These are phyloP conservation scores for Cyclargus thomasi DNA, from an alignment of 1,140 invertebrate species.

Conservation along the genomic window DNA sequence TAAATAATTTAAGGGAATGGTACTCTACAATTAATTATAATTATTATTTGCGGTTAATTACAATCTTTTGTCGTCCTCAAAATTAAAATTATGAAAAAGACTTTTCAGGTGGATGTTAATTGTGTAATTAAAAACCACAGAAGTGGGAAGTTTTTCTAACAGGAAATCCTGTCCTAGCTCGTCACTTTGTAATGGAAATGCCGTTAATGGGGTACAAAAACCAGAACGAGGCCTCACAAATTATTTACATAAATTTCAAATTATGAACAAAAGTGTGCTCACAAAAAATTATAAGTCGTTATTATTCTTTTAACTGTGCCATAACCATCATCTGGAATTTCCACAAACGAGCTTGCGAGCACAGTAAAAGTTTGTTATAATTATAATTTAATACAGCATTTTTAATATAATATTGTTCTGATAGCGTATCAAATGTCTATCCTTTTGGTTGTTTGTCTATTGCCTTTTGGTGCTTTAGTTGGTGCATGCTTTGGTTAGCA, in stretches of 20 bases:
- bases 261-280: not conserved
- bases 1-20: too few relatives aligned
- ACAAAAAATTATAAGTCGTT: slow-evolving; percentile 3
- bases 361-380: too few relatives aligned
- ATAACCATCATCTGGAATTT: not conserved
- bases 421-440: too few relatives aligned
- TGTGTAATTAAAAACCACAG: not conserved
- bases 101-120: not conserved
- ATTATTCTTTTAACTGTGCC: not conserved
- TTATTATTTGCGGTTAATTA: not conserved
- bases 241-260: not conserved
- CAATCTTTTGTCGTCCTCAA: not conserved
- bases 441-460: too few relatives aligned
- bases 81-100: not conserved
- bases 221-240: slow-evolving; percentile 4
- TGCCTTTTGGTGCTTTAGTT: too few relatives aligned
- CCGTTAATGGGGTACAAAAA: slow-evolving; percentile 16
- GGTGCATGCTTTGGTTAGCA: too few relatives aligned
- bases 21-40: not conserved
- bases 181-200: slow-evolving; percentile 21
- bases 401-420: too few relatives aligned
- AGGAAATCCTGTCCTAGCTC: not conserved
- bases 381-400: too few relatives aligned
- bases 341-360: not conserved
- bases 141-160: not conserved